phyloP scores from a whole-genome alignment of 2,113 vertebrate genomes.

The Entomyzon cyanotis region DNA sequence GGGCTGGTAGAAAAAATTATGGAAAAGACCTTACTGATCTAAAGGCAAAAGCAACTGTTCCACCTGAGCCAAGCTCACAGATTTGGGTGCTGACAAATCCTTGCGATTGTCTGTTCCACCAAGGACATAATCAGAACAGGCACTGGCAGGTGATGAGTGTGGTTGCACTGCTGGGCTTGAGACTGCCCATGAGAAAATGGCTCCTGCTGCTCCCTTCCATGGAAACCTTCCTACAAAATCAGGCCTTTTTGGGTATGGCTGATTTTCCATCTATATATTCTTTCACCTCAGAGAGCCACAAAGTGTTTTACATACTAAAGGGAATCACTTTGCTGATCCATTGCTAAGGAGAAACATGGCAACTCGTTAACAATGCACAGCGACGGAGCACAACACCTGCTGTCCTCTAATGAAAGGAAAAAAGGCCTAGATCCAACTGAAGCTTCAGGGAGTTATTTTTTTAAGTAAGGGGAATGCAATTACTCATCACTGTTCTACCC shows the following conservation, averaged over 20 bases:
- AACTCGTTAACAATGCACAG: not conserved
- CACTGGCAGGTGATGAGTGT: not conserved
- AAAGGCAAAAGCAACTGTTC: not conserved
- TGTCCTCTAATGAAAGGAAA: conserved; percentile 15
- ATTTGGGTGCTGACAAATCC: not conserved
- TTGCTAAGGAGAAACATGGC: not conserved
- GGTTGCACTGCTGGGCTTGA: not conserved
- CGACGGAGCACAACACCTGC: not conserved
- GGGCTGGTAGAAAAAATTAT: not conserved
- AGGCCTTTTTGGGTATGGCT: not conserved
- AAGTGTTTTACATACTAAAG: not conserved
- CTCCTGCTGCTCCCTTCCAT: not conserved
- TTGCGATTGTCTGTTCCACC: not conserved
- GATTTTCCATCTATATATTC: not conserved
- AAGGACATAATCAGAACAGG: not conserved
- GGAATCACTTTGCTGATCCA: not conserved
- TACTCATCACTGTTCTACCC: conserved; percentile 58
- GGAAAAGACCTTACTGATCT: not conserved
- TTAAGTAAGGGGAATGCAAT: conserved; percentile 38
- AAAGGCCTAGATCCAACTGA: not conserved
- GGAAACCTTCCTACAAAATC: not conserved
- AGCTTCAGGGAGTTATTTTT: conserved; percentile 51
- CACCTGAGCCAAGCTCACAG: not conserved
- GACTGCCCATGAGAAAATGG: not conserved
- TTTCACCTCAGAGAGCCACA: not conserved